A percentile compares a stretch with the other conserved stretches of the same genome.
phyloP scores from a whole-genome alignment of 2,888 invertebrate genomes.

The Aphelenchoides bicaudatus region DNA sequence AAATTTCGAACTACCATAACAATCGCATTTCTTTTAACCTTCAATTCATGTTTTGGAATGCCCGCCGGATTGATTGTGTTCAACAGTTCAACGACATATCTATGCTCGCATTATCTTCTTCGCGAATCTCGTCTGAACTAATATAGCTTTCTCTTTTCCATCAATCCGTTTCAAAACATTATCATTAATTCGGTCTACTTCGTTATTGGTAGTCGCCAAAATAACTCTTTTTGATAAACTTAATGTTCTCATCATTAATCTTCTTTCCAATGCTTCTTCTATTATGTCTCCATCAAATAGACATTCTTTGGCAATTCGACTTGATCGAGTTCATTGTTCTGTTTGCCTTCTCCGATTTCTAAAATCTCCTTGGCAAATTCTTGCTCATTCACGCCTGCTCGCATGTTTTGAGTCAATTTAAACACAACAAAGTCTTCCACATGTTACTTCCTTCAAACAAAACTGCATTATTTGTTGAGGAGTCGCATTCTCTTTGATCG shows the following conservation, averaged over 20 bases:
- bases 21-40: constrained; percentile 18
- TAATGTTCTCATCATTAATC: constrained; percentile 11
- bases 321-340: constrained; percentile 11
- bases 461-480: background rate
- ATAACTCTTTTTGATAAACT: background rate
- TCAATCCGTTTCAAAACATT: constrained; percentile 5
- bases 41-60: constrained; percentile 3
- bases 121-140: constrained; percentile 3
- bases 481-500: no score
- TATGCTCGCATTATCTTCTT: background rate
- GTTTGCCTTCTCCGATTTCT: constrained; percentile 27
- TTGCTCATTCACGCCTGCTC: constrained; percentile 21
- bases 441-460: no score
- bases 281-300: no score
- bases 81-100: constrained; percentile 7
- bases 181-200: constrained; percentile 12
- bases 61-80: background rate
- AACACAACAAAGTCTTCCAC: constrained; percentile 25
- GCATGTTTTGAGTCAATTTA: constrained; percentile 29
- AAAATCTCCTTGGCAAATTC: constrained; percentile 26
- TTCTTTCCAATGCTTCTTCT: no score
- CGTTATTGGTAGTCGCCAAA: constrained; percentile 15
- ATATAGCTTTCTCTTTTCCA: background rate
- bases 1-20: constrained; percentile 19
- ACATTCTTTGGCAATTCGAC: no score